Evolutionary conservation across 2,888 invertebrate species (phyloP), one percentile per base, ranked within the genome.

Genomic region (Vanessa cardui): DNA sequence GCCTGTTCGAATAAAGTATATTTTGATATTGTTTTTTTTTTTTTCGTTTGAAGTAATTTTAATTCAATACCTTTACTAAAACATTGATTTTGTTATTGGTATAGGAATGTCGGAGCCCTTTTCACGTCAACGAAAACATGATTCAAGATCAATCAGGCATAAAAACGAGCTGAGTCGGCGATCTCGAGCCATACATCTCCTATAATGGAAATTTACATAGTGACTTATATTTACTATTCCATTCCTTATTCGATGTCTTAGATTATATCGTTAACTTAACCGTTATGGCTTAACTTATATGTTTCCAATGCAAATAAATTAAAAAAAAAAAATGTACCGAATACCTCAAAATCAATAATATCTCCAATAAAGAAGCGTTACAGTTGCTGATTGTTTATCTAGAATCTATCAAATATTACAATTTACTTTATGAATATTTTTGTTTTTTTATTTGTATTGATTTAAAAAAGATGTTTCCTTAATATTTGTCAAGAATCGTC

Each of bases 101-200:
- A 50, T 50, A 21, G 50, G 50, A 39, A 54, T 50, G 70, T 64
- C 65, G 71, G 66, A 59, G 16, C 58, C 45, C 67, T 65, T 72
- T 74, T 68, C 68, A 73, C 66, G 70, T 69, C 73, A 69, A 50
- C 56, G 71, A 71, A 69, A 71, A 58, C 66, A 68, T 69, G 67
- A 73, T 72, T 75, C 74, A 75, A 71, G 68, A 73, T 75, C 74
- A 75, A 72, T 75, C 74, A 72, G 66, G 33, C 58, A 66, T 67
- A 64, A 54, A 49, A 61, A 67, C 69, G 69, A 65, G 39, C 39
- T 46, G 60, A 67, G 54, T 58, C 49, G 58, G 49, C 44, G 50
- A 63, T 63, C 59, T 67, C 70, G 56, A 64, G 52, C 67, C 64
- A 63, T 64, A 64, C 64, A 62, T 64, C 64, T 39, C 21, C 70